These are phyloP conservation scores for Myocastor coypus DNA, from an alignment of 2,113 vertebrate genomes.

Conservation along the genomic window DNA sequence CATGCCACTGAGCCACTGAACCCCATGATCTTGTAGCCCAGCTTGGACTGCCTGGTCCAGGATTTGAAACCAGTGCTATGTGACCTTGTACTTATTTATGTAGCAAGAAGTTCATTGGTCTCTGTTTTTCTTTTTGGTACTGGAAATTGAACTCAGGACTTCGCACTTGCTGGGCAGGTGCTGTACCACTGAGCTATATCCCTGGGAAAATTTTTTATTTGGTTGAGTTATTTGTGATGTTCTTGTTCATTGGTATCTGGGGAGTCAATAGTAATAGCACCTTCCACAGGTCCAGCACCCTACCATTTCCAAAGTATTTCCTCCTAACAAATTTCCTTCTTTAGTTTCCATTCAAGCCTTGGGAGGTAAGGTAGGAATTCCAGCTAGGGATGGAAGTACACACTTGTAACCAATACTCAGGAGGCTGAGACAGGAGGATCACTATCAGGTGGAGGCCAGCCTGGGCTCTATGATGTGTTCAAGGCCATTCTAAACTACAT, in stretches of 20 bases:
- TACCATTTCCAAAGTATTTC: not conserved
- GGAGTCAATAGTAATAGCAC: not conserved
- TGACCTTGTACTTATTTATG: not conserved
- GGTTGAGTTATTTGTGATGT: too few relatives aligned
- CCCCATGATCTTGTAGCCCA: not conserved
- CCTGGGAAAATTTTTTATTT: too few relatives aligned
- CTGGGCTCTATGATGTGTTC: not conserved
- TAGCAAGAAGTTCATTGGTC: not conserved
- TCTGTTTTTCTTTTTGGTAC: not conserved
- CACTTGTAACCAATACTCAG: not conserved
- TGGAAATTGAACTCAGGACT: too few relatives aligned
- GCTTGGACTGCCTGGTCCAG: not conserved
- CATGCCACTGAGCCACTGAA: not conserved
- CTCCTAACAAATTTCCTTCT: slow-evolving; percentile 51
- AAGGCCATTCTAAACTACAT: not conserved
- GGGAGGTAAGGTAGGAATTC: slow-evolving; percentile 1
- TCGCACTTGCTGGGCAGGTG: too few relatives aligned
- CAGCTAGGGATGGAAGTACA: not conserved
- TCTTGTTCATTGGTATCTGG: not conserved
- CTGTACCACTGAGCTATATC: too few relatives aligned
- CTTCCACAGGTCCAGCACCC: not conserved
- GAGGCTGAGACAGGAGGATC: not conserved
- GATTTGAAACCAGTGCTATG: not conserved
- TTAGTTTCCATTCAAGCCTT: slow-evolving; percentile 1
- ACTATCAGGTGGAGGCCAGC: not conserved